Evolutionary conservation across 2,888 invertebrate genomes (phyloP).

Genomic region (Taenaris catops): DNA sequence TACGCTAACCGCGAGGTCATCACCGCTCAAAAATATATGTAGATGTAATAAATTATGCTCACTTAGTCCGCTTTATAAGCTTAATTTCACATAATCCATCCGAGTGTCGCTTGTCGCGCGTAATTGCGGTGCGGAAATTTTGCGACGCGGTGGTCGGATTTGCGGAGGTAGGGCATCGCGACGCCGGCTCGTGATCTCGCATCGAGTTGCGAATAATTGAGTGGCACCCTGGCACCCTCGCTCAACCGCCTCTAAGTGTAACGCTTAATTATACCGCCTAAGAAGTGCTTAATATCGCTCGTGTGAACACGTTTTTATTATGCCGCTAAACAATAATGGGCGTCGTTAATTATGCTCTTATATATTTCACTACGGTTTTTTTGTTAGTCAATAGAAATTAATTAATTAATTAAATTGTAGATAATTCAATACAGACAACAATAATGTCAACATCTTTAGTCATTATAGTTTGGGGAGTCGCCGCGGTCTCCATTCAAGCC

Average conservation of each 20-base stretch:
- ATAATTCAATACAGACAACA: too few species aligned
- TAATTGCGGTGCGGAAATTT: conserved; percentile 65
- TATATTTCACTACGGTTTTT: too few species aligned
- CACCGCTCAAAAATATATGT: background rate
- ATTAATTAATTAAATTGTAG: too few species aligned
- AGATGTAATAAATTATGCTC: conserved; percentile 51
- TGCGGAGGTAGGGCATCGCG: conserved; percentile 30
- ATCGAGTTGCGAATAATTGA: conserved; percentile 71
- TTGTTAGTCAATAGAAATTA: too few species aligned
- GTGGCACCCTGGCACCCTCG: conserved; percentile 41
- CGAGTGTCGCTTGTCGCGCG: conserved; percentile 59
- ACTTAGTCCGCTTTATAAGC: conserved; percentile 55
- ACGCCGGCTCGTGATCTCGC: conserved; percentile 55
- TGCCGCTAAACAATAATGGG: conserved; percentile 34
- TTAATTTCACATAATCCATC: conserved; percentile 73
- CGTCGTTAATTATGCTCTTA: too few species aligned
- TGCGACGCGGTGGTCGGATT: conserved; percentile 52
- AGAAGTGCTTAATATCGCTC: conserved; percentile 52
- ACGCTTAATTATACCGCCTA: conserved; percentile 71
- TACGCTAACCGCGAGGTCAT: too few species aligned
- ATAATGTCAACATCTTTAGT: too few species aligned
- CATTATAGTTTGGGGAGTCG: too few species aligned
- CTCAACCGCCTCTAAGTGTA: conserved; percentile 50
- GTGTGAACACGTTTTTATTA: conserved; percentile 44
- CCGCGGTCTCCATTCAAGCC: too few species aligned